Base-by-base conservation (phyloP, 2,888 invertebrate species). In the Malthinus seriepunctatus region DNA sequence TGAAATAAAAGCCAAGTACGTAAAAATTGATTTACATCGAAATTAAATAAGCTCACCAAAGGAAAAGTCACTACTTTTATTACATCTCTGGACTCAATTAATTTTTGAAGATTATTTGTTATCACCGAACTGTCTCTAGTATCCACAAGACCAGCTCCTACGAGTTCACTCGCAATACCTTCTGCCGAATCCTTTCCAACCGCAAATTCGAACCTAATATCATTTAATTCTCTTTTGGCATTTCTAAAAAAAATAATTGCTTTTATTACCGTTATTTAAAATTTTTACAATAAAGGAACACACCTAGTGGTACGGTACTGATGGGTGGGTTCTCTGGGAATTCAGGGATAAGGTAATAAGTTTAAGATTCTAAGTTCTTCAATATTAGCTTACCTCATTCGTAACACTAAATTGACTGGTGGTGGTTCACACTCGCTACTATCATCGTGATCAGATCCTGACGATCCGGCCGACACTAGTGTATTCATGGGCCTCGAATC, bases 161-260 rank as follows among this genome's bases (percentile, higher is more conserved):
- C 96, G 66, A 98, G 81, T 80, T 98, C 97, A 7, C 89, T 83
- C 1, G 97, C 94, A 53, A 98, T 97, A 33, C 96, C 96, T 78
- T 96, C 95, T 0, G 96, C 85, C 0, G 91, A 88, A 75, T 94
- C 93, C 78, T 93, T 90, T 12, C 94, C 95, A 31, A 89, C 87
- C 11, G 93, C 90, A 77, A 93, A 99, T 79, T 99, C 97, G 79
- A 99, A 99, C 69, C 96, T 88, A 70, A 99, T 99, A 78, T 99
- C 98, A 78, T 98, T 97, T 65, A 99, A 80, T 79, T 98, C 97
- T 54, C 91, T 85, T 63, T 88, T 88, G 39, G 89, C 84, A 81
- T 98, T 98, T 71, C 92, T 91, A 76, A 46, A 78, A 77, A 60
- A 62, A 60, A 66, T 23, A 31, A 49, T 51, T n/a, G 10, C n/a